Base-by-base conservation (phyloP, 2,113 vertebrate species). In the Montifringilla adamsi region DNA sequence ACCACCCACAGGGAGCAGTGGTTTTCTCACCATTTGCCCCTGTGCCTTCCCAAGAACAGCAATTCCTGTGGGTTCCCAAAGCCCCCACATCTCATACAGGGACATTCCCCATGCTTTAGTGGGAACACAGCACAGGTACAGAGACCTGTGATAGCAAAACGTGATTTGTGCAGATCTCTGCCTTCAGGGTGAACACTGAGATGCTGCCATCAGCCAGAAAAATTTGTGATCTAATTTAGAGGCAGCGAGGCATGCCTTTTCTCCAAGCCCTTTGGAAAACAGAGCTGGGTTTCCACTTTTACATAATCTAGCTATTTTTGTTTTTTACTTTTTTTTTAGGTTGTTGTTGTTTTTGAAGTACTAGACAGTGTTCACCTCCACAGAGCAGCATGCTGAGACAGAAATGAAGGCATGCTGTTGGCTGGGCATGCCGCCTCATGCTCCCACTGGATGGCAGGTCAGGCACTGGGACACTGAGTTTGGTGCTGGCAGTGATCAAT, bases 171-270 rank as follows among this genome's bases (percentile, higher is more conserved):
- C 97, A 96, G 96, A 97, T 95, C 97, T 98, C 95, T 97, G 97
- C 98, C 98, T 98, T 97, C 72, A 88, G 97, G 96, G 94, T 95
- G 90, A 97, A 88, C 92, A 92, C 82, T 50, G 78, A 98, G 97
- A 97, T 96, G 97, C 97, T 98, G 97, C 97, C 96, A 98, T 96
- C 96, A 98, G 97, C 96, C 96, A 98, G 98, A 97, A 98, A 98
- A 98, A 98, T 97, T 95, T 98, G 97, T 98, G 97, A 98, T 98
- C 97, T 98, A 98, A 98, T 98, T 98, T 98, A 97, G 96, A 98
- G 92, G 98, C 97, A 98, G 96, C 19, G 59, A 98, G 96, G 97
- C 97, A 91, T 98, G 67, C 63, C 95, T 97, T 96, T 96, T 94
- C 96, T 98, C 94, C 7, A n/a, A 59, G 70, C 93, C 88, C 96